These are phyloP conservation scores for Philereme transversata DNA, from an alignment of 2,888 invertebrate species.

Conservation along the genomic window DNA sequence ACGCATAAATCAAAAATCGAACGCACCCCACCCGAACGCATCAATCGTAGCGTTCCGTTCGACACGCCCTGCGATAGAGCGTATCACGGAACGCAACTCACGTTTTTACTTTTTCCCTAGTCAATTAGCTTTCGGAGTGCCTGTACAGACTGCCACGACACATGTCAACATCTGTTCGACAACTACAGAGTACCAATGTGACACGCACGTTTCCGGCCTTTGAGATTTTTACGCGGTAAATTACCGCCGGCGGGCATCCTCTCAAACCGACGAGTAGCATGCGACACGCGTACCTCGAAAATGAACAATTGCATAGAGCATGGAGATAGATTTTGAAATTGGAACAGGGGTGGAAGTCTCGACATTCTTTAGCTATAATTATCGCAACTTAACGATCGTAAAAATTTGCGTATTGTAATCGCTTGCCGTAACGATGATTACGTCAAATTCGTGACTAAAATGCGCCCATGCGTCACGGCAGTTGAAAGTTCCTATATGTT, in stretches of 20 bases:
- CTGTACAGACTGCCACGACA: constrained; percentile 57
- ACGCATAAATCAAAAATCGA: constrained; percentile 52
- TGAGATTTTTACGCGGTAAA: constrained; percentile 66
- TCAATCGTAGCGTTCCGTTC: constrained; percentile 51
- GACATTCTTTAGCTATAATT: no score
- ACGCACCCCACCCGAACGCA: constrained; percentile 45
- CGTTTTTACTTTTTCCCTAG: constrained; percentile 67
- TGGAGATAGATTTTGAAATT: constrained; percentile 2
- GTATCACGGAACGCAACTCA: constrained; percentile 51
- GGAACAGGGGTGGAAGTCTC: background rate
- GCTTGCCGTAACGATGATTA: no score
- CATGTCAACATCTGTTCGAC: constrained; percentile 81
- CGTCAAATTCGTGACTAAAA: no score
- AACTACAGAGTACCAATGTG: constrained; percentile 60
- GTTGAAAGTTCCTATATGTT: no score
- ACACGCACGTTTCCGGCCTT: constrained; percentile 72
- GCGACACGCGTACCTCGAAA: constrained; percentile 51
- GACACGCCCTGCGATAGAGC: constrained; percentile 44
- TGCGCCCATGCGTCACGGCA: no score
- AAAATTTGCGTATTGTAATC: no score
- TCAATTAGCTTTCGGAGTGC: constrained; percentile 70
- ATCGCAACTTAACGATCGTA: no score
- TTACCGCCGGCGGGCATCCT: constrained; percentile 65
- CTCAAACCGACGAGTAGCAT: constrained; percentile 49
- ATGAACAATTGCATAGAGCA: constrained; percentile 38